Conservation (phyloP, 2,113 vertebrate genomes). For the Eolophus roseicapilla region DNA sequence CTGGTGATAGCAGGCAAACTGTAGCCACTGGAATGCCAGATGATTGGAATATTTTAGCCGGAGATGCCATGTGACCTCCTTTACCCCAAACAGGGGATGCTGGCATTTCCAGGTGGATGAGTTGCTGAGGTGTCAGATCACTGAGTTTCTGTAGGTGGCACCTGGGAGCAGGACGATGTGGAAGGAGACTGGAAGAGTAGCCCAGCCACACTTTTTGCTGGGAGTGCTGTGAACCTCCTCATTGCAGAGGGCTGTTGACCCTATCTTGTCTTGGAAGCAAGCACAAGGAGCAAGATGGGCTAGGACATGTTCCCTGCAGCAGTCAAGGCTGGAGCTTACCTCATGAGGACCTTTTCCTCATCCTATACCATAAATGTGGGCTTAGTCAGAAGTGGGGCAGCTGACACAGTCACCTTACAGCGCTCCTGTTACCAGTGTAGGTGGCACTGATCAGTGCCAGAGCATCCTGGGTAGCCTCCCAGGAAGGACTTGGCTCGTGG, state of each 20-base stretch:
- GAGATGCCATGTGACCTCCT: background rate
- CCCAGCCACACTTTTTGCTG: background rate
- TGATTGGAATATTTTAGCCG: background rate
- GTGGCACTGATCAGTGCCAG: background rate
- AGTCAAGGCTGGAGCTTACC: background rate
- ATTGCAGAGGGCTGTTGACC: background rate
- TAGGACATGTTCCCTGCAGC: background rate
- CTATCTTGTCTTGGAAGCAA: background rate
- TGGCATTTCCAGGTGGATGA: background rate
- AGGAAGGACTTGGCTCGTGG: fast-evolving
- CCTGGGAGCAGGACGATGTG: background rate
- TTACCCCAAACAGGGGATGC: background rate
- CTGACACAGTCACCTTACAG: background rate
- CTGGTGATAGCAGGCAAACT: background rate
- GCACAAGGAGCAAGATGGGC: background rate
- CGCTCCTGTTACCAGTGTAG: background rate
- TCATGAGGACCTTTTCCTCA: background rate
- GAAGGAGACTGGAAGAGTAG: background rate
- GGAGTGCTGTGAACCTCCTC: background rate
- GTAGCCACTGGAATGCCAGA: background rate
- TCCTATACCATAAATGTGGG: background rate
- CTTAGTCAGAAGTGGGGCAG: background rate
- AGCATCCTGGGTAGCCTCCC: background rate
- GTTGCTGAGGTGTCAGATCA: background rate
- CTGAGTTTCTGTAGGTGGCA: background rate